Evolutionary conservation across 2,113 vertebrate genomes (phyloP).

Genomic region (Centrocercus urophasianus): DNA sequence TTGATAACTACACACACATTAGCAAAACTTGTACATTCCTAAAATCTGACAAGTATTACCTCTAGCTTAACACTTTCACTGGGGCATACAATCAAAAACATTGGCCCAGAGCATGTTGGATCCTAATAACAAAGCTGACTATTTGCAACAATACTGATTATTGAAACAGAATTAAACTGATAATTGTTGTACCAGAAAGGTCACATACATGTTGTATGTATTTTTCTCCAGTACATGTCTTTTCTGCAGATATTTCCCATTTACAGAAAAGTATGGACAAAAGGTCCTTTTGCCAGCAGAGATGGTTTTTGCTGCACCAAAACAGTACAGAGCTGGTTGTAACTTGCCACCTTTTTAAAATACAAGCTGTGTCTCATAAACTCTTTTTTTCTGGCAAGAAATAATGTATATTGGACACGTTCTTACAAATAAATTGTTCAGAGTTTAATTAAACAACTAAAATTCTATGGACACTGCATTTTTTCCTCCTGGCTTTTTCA

Average conservation of each 20-base stretch:
- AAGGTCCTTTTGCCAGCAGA: not conserved
- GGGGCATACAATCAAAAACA: constrained; percentile 56
- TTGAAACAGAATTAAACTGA: constrained; percentile 60
- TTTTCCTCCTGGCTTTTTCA: not conserved
- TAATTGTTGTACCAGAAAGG: constrained; percentile 19
- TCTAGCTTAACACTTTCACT: constrained; percentile 36
- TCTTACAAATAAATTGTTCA: not conserved
- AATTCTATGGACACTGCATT: not conserved
- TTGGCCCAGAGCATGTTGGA: constrained; percentile 34
- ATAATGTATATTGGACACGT: not conserved
- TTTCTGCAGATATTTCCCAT: not conserved
- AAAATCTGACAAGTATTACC: constrained; percentile 50
- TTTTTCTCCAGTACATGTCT: not conserved
- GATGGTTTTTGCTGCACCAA: not conserved
- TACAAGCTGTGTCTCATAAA: not conserved
- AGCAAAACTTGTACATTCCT: constrained; percentile 47
- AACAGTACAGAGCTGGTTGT: not conserved
- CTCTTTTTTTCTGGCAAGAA: not conserved
- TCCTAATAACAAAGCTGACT: constrained; percentile 31
- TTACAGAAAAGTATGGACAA: not conserved
- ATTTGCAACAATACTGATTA: constrained; percentile 70
- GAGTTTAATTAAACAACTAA: not conserved
- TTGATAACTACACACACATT: constrained; percentile 63
- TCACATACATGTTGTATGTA: not conserved
- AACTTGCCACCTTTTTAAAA: not conserved